Conservation (phyloP, 2,888 invertebrate genomes). For the Molanna angustata region DNA sequence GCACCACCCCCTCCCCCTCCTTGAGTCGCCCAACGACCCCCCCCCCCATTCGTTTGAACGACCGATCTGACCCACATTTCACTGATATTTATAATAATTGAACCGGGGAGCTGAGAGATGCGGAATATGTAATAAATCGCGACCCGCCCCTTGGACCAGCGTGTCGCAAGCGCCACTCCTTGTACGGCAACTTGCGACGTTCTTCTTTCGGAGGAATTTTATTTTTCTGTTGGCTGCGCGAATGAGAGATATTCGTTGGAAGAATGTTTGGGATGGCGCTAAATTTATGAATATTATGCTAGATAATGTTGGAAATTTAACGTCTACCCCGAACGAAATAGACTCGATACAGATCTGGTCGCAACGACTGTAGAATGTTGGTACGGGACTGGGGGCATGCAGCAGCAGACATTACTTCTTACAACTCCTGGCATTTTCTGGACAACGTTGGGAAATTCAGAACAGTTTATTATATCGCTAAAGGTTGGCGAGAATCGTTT, state of each 20-base stretch:
- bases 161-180: slow-evolving; percentile 23
- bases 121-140: slow-evolving; percentile 35
- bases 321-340: slow-evolving; percentile 24
- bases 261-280: slow-evolving; percentile 27
- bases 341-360: slow-evolving; percentile 28
- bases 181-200: slow-evolving; percentile 10
- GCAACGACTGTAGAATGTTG: slow-evolving; percentile 12
- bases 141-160: slow-evolving; percentile 16
- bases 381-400: background rate
- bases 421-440: slow-evolving; percentile 12
- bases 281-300: slow-evolving; percentile 34
- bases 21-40: slow-evolving; percentile 13
- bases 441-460: slow-evolving; percentile 13
- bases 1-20: slow-evolving; percentile 35
- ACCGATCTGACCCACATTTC: slow-evolving; percentile 47
- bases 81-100: slow-evolving; percentile 54
- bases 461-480: slow-evolving; percentile 2
- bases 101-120: slow-evolving; percentile 37
- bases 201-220: slow-evolving; percentile 19
- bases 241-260: slow-evolving; percentile 25
- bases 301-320: slow-evolving; percentile 33
- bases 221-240: slow-evolving; percentile 30
- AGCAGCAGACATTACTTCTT: slow-evolving; percentile 10
- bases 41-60: slow-evolving; percentile 30
- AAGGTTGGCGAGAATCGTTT: slow-evolving; percentile 7